These are phyloP conservation scores for Chrysaora quinquecirrha DNA, from an alignment of 30 jellyfish, hydroid and myxozoan species.

Conservation along the genomic window DNA sequence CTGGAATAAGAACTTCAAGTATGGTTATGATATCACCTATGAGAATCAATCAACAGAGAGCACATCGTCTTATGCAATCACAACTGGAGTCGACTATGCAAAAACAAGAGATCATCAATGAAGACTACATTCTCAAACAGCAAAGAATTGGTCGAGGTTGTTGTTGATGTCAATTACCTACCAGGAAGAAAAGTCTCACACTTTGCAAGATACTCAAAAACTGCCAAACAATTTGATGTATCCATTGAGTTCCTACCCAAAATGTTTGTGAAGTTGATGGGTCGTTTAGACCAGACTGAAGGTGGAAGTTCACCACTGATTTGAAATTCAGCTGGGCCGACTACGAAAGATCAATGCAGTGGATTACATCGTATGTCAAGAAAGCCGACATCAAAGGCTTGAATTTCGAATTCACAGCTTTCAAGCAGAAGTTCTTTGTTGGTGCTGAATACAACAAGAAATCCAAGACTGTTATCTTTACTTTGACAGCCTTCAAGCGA, in stretches of 20 bases:
- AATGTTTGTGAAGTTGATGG: slow-evolving; percentile 76
- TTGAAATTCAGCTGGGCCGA: slow-evolving; percentile 72
- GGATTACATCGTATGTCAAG: slow-evolving; percentile 54
- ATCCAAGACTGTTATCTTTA: slow-evolving; percentile 34
- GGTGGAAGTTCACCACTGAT: slow-evolving; percentile 86
- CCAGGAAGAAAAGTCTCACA: slow-evolving; percentile 81
- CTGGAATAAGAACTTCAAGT: slow-evolving; percentile 80
- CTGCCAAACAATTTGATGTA: slow-evolving; percentile 46
- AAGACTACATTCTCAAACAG: slow-evolving; percentile 59
- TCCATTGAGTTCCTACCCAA: slow-evolving; percentile 93
- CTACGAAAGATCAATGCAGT: slow-evolving; percentile 58
- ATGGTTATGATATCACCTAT: slow-evolving; percentile 81
- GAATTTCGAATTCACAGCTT: slow-evolving; percentile 51
- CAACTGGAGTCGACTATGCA: slow-evolving; percentile 71
- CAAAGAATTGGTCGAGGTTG: slow-evolving; percentile 51
- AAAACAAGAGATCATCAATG: slow-evolving; percentile 58
- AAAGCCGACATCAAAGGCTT: slow-evolving; percentile 54
- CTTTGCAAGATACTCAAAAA: slow-evolving; percentile 46
- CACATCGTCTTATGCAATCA: slow-evolving; percentile 56
- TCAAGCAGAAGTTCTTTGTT: slow-evolving; percentile 36
- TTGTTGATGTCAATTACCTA: slow-evolving; percentile 74
- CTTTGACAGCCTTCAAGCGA: slow-evolving; percentile 50
- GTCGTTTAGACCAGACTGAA: slow-evolving; percentile 59
- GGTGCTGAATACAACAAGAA: slow-evolving; percentile 67
- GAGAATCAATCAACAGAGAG: slow-evolving; percentile 67